phyloP scores from a whole-genome alignment of 2,888 invertebrate species.

The Brassicogethes aeneus region DNA sequence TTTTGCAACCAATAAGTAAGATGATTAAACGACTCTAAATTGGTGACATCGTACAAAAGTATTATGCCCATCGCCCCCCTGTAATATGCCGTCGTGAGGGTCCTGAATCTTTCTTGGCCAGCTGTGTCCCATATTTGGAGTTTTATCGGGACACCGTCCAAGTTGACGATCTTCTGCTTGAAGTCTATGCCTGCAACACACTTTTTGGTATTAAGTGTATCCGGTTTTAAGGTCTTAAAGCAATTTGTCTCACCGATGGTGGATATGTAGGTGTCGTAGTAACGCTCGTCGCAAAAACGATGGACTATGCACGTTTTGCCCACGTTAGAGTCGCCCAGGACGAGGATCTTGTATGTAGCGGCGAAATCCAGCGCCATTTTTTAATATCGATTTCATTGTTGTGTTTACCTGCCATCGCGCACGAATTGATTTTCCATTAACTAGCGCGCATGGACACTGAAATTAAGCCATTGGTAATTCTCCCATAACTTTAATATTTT shows the following conservation, averaged over 20 bases:
- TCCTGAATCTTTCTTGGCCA: constrained; percentile 64
- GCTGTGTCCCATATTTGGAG: constrained; percentile 86
- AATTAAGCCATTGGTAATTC: no score
- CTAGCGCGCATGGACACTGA: constrained; percentile 3
- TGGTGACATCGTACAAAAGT: constrained; percentile 85
- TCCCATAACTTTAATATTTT: no score
- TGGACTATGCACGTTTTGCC: constrained; percentile 87
- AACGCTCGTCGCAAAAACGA: constrained; percentile 81
- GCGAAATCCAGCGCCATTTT: constrained; percentile 77
- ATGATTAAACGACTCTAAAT: constrained; percentile 83
- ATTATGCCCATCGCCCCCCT: constrained; percentile 87
- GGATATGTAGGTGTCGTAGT: constrained; percentile 85
- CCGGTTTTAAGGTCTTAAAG: no score
- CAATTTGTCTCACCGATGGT: constrained; percentile 65
- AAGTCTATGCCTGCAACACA: constrained; percentile 70
- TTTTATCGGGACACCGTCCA: constrained; percentile 79
- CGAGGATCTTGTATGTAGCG: constrained; percentile 78
- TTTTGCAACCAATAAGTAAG: constrained; percentile 84
- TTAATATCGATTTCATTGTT: constrained; percentile 20
- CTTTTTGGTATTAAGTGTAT: no score
- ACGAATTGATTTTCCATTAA: constrained; percentile 23
- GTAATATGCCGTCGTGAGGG: constrained; percentile 81
- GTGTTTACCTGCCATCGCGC: constrained; percentile 14
- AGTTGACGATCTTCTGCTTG: constrained; percentile 80
- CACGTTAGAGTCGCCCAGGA: constrained; percentile 82